A percentile compares a stretch with the other conserved stretches of the same genome.
Evolutionary conservation across 2,797 vertebrate genomes (phyloP).

Genomic region (Manis javanica): DNA sequence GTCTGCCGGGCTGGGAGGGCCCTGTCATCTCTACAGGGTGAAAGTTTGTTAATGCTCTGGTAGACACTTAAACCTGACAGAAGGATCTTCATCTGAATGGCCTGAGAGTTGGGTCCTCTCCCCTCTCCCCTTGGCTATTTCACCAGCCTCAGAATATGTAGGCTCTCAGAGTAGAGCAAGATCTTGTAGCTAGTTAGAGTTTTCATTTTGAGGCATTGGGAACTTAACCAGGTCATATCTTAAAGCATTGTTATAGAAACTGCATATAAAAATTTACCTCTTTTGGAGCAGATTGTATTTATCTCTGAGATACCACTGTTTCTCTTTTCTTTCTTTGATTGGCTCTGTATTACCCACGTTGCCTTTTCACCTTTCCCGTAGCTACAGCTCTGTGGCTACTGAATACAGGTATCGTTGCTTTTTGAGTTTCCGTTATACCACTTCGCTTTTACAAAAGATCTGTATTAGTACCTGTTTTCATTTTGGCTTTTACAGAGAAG

Average conservation of each 20-base stretch:
- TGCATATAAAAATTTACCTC: not conserved
- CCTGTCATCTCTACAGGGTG: not conserved
- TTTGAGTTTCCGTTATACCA: not conserved
- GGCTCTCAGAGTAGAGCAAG: not conserved
- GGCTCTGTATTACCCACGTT: not conserved
- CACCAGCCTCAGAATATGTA: not conserved
- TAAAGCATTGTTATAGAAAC: slow-evolving; percentile 13
- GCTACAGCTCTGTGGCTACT: not conserved
- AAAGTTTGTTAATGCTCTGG: not conserved
- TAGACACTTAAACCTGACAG: not conserved
- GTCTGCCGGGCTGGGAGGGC: not conserved
- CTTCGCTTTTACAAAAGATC: not conserved
- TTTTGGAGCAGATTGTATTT: slow-evolving; percentile 1
- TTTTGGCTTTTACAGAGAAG: not conserved
- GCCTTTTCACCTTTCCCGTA: not conserved
- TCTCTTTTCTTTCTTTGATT: not conserved
- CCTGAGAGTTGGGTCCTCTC: slow-evolving; percentile 6
- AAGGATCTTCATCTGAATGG: not conserved
- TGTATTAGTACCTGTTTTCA: not conserved
- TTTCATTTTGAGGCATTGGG: not conserved
- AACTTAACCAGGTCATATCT: not conserved
- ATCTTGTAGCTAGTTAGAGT: not conserved
- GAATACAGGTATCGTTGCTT: not conserved
- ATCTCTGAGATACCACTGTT: not conserved
- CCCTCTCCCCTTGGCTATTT: not conserved